Evolutionary conservation across 2,113 vertebrate species (phyloP).

Genomic region (Cyprinodon variegatus): DNA sequence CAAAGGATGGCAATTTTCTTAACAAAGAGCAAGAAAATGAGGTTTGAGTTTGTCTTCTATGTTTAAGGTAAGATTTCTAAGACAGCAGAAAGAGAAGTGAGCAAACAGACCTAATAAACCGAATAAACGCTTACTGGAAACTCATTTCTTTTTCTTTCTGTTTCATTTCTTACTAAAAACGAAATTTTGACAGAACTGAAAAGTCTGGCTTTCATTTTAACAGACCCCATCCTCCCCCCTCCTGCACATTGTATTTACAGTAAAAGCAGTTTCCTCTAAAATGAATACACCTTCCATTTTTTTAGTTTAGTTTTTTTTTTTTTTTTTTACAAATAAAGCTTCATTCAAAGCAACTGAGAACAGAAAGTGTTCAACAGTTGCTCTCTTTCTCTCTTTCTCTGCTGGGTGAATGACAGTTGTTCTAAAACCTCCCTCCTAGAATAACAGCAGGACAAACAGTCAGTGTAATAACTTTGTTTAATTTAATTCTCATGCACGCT

Average conservation of each 20-base stretch:
- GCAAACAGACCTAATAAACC: not conserved
- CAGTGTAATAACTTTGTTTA: too few relatives aligned
- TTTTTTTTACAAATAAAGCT: too few relatives aligned
- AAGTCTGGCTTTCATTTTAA: not conserved
- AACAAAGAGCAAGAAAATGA: not conserved
- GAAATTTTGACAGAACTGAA: not conserved
- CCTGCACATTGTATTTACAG: not conserved
- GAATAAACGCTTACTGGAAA: not conserved
- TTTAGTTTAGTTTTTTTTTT: too few relatives aligned
- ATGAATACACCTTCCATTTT: not conserved
- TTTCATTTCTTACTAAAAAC: not conserved
- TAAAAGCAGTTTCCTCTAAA: not conserved
- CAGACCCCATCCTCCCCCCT: not conserved
- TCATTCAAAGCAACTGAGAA: not conserved
- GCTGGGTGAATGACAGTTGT: too few relatives aligned
- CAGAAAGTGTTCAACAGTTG: too few relatives aligned
- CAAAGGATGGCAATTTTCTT: not conserved
- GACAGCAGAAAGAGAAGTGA: not conserved
- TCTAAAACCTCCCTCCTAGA: too few relatives aligned
- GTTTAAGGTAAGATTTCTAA: not conserved
- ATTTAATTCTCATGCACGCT: too few relatives aligned
- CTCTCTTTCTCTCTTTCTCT: too few relatives aligned
- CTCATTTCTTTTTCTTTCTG: too few relatives aligned
- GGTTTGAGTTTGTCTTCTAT: not conserved
- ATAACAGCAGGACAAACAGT: too few relatives aligned